phyloP scores from a whole-genome alignment of 2,797 vertebrate genomes.

The Trichosurus vulpecula region DNA sequence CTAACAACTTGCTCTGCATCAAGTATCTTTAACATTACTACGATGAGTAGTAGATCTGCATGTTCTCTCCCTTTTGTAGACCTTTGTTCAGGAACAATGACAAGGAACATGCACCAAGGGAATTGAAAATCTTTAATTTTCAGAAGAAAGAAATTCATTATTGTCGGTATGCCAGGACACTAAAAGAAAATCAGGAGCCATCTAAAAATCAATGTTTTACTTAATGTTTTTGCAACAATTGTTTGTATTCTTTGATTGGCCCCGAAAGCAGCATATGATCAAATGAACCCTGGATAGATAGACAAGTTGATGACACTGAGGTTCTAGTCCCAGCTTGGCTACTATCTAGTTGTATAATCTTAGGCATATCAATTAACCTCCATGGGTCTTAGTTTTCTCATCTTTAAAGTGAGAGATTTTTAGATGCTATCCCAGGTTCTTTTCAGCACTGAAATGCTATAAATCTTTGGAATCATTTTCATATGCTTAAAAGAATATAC shows the following conservation, averaged over 20 bases:
- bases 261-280: not conserved
- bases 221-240: not conserved
- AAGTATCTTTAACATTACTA: not conserved
- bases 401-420: not conserved
- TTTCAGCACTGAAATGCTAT: not conserved
- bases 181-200: not conserved
- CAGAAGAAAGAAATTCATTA: slow-evolving; percentile 4
- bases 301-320: not conserved
- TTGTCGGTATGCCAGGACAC: not conserved
- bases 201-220: not conserved
- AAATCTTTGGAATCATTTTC: slow-evolving; percentile 10
- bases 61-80: not conserved
- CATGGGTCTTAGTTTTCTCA: not conserved
- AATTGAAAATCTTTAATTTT: not conserved
- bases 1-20: not conserved
- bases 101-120: not conserved
- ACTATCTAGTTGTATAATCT: not conserved
- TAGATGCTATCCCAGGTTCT: not conserved
- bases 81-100: slow-evolving; percentile 28
- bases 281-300: not conserved
- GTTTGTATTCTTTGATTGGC: not conserved
- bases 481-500: not conserved
- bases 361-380: not conserved
- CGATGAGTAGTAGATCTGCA: not conserved
- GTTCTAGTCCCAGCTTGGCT: not conserved